phyloP scores from a whole-genome alignment of 2,797 vertebrate species.

The Neosilurus mollespiculum region DNA sequence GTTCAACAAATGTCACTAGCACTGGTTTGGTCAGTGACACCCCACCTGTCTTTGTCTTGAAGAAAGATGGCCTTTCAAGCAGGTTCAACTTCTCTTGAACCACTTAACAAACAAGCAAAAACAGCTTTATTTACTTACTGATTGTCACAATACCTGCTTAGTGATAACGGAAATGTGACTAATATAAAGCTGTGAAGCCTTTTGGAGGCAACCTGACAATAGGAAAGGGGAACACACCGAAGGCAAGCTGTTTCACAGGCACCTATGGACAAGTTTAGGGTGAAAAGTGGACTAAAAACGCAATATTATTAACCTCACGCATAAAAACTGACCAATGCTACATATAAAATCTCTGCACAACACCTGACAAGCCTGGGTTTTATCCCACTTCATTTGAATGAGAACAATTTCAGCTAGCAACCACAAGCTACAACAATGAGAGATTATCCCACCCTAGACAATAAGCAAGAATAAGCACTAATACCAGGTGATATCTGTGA shows the following conservation, averaged over 20 bases:
- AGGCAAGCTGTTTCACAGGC: constrained; percentile 27
- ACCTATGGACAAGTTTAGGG: not conserved
- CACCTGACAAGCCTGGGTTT: constrained; percentile 32
- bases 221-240: not conserved
- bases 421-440: constrained; percentile 71
- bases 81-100: not conserved
- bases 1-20: not conserved
- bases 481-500: not conserved
- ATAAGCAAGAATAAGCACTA: not conserved
- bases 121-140: not conserved
- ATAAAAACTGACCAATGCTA: not conserved
- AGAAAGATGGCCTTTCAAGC: constrained; percentile 31
- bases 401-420: constrained; percentile 57
- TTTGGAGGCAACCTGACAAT: not conserved
- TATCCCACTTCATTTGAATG: constrained; percentile 53
- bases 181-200: not conserved
- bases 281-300: constrained; percentile 9
- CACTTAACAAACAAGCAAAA: not conserved
- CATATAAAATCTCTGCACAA: not conserved
- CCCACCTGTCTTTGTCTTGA: constrained; percentile 45
- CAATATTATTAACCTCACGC: not conserved
- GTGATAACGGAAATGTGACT: not conserved
- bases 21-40: constrained; percentile 26
- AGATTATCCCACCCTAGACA: constrained; percentile 60
- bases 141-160: not conserved